Evolutionary conservation across 1,140 invertebrate genomes (phyloP), one percentile per base, ranked within the genome.

Genomic region (Venustaconcha ellipsiformis): DNA sequence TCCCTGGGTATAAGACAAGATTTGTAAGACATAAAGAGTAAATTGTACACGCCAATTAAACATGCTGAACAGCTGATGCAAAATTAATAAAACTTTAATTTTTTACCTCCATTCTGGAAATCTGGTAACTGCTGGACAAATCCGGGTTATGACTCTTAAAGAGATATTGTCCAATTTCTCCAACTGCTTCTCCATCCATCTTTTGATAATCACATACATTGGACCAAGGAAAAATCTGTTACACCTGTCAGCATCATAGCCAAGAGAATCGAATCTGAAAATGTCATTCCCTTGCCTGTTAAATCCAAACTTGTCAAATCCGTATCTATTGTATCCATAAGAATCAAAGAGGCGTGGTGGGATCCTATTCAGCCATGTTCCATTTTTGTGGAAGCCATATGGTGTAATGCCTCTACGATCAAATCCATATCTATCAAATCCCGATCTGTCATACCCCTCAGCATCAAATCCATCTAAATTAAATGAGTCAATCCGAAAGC

Each of bases 381-480:
- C 80, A 76, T 82, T 83, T 70, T 72, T 78, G 57, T 82, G 59
- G 55, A 80, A 82, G 66, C 81, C 83, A 79, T 77, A 84, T 14
- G 83, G 81, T 18, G 81, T 84, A n/a, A 67, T 67, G 14, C 79
- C 83, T 59, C 74, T 63, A 26, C 64, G 68, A 66, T 84, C 80
- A 78, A 82, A 86, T 15, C 85, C 85, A 72, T 86, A 86, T 57
- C 85, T 73, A 65, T 86, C 79, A 72, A 80, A 85, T 14, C 86
- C 86, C 14, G 74, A 79, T 68, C 79, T 63, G 59, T 87, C 86
- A 78, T 79, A 87, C 1, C 84, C 86, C 14, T 60, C 20, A 13
- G 76, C 60, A 78, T 85, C 79, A 76, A 81, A 85, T 13, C 84
- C 83, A 82, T 87, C 86, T 60, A 80, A 60, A 70, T 87, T 85